A percentile compares a stretch with the other conserved stretches of the same genome.
Conservation (phyloP, 2,797 vertebrate genomes). For the Neopelma chrysocephalum region DNA sequence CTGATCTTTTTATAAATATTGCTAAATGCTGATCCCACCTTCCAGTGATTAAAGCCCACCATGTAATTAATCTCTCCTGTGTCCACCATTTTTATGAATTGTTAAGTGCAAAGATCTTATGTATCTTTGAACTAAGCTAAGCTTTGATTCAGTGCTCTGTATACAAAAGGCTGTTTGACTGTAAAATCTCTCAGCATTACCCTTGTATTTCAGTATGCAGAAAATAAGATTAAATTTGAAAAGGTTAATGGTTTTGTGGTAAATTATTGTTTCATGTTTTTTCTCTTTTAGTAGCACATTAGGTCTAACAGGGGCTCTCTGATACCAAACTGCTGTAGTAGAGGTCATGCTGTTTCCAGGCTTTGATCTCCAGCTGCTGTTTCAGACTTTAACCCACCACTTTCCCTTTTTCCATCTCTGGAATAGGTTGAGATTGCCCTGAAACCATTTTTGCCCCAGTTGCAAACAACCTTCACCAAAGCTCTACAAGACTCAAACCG, state of each 20-base stretch:
- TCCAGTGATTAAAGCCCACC: neutral
- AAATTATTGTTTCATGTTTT: neutral
- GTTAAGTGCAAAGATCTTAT: neutral
- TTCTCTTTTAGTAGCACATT: rapidly evolving
- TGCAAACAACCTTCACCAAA: conserved; percentile 98
- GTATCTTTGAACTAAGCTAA: neutral
- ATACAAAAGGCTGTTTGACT: neutral
- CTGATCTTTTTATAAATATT: neutral
- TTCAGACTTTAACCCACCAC: neutral
- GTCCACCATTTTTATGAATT: neutral
- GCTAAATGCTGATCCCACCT: neutral
- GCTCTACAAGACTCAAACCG: conserved; percentile 95
- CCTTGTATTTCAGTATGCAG: neutral
- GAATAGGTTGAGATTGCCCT: conserved; percentile 92
- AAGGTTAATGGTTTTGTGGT: neutral
- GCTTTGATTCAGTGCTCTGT: neutral
- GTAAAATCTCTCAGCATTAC: neutral
- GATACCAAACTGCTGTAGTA: neutral
- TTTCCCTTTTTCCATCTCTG: neutral
- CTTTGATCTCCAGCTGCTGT: neutral
- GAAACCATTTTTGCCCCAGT: conserved; percentile 97
- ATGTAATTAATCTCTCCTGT: neutral
- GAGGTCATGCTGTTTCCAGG: neutral
- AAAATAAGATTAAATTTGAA: neutral
- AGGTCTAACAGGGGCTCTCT: neutral